Conservation (phyloP, 37 sponge, comb jelly and placozoan species). For the Amphimedon queenslandica region DNA sequence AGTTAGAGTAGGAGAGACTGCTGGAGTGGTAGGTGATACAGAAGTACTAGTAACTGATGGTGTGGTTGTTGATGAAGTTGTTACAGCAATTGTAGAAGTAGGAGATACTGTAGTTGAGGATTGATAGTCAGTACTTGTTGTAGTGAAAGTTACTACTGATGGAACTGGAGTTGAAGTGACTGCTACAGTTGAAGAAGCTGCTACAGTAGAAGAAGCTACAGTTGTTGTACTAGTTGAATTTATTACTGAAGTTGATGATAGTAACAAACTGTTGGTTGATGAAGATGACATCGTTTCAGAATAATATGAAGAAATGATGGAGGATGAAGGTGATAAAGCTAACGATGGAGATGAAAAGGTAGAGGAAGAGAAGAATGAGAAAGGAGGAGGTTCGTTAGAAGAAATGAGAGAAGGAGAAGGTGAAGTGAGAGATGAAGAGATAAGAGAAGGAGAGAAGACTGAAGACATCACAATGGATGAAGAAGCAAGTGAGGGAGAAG, state of each 20-base stretch:
- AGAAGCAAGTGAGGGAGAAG: not conserved
- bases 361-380: not conserved
- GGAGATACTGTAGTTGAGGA: not conserved
- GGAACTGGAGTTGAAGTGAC: not conserved
- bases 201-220: not conserved
- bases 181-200: not conserved
- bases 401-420: not conserved
- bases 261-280: not conserved
- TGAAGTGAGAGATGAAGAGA: not conserved
- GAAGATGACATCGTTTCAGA: not conserved
- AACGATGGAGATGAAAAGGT: not conserved
- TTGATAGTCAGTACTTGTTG: too few relatives aligned
- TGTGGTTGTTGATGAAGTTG: not conserved
- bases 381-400: not conserved
- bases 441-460: not conserved
- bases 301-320: not conserved
- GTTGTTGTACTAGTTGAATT: not conserved
- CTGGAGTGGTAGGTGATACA: not conserved
- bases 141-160: too few relatives aligned
- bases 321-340: not conserved
- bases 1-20: not conserved
- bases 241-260: not conserved
- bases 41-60: conserved; percentile 2
- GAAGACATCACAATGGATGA: not conserved
- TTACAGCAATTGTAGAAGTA: not conserved